Percentiles rank a stretch among this genome's conserved stretches.
Conservation (phyloP, 2,888 invertebrate genomes). For the Leucozona laternaria region DNA sequence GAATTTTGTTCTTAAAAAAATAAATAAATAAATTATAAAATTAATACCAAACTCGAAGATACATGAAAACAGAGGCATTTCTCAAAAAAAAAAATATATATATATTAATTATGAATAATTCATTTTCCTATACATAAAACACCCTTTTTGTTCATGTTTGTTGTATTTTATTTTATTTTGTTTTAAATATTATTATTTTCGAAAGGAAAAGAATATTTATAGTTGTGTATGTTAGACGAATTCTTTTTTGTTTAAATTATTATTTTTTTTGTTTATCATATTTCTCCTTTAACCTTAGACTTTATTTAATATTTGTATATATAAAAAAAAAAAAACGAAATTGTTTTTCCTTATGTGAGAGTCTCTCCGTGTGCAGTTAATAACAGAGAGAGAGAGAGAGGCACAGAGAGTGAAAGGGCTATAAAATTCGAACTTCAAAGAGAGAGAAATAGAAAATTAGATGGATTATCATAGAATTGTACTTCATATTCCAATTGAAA, state of each 20-base stretch:
- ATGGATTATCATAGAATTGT: constrained; percentile 61
- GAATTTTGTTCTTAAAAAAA: constrained; percentile 39
- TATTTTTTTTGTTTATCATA: constrained; percentile 32
- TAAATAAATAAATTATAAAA: constrained; percentile 37
- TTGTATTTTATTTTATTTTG: constrained; percentile 23
- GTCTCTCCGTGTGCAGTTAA: constrained; percentile 27
- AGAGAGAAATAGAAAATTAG: constrained; percentile 59
- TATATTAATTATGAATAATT: constrained; percentile 35
- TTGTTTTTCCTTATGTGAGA: constrained; percentile 47
- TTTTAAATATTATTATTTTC: constrained; percentile 29
- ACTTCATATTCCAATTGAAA: constrained; percentile 71
- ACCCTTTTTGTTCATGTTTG: constrained; percentile 45
- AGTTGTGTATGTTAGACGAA: constrained; percentile 63
- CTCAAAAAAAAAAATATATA: constrained; percentile 56
- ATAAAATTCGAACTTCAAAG: constrained; percentile 2
- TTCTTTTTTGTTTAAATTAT: constrained; percentile 76
- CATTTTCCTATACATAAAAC: constrained; percentile 47
- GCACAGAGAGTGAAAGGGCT: constrained; percentile 4
- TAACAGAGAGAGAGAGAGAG: constrained; percentile 1
- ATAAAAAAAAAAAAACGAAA: background rate
- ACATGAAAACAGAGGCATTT: constrained; percentile 70
- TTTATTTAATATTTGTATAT: constrained; percentile 35
- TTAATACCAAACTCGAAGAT: constrained; percentile 71
- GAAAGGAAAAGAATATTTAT: constrained; percentile 59
- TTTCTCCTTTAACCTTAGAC: constrained; percentile 26